Evolutionary conservation across 2,113 vertebrate species (phyloP), one percentile per base, ranked within the genome.

Genomic region (human): DNA sequence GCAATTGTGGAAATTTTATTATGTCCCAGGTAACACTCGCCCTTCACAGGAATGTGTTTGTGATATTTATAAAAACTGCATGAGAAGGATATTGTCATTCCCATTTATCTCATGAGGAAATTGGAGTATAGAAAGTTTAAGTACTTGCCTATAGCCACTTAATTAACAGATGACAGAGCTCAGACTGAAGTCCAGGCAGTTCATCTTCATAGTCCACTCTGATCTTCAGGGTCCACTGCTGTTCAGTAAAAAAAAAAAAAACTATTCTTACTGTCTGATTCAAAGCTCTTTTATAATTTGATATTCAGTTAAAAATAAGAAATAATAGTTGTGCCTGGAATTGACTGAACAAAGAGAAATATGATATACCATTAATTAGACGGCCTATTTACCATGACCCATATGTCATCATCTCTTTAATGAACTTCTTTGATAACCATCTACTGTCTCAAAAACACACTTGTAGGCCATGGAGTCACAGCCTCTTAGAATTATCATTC

Each of bases 241-340:
- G 40, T 50, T 59, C 11, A 40, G n/a, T 72, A 52, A 93, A 70
- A 2, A 80, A 80, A 2, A 80, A 80, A 40, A 2, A 84, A 80
- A 40, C 14, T 43, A 3, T 40, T 27, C 4, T 73, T 68, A 25
- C 68, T 83, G 12, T 27, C 45, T 50, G 10, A 89, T 73, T 88
- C 79, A 68, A 66, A 81, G 18, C 2, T 80, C 10, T 61, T 88
- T 70, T 81, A 27, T 43, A 50, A 79, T 93, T 57, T 89, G 0
- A 80, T 61, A 82, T 93, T 90, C 50, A 68, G 32, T 85, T 93
- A 80, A 88, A 94, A 96, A 61, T n/a, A 40, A 72, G 20, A 83
- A 18, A 55, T 68, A 40, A 72, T 82, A 35, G 8, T 35, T 96
- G 52, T 43, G 4, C 25, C 72, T 27, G 17, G 55, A 76, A 79